These are phyloP conservation scores for Ormyrus pomaceus DNA, from an alignment of 2,888 invertebrate genomes.

Conservation along the genomic window DNA sequence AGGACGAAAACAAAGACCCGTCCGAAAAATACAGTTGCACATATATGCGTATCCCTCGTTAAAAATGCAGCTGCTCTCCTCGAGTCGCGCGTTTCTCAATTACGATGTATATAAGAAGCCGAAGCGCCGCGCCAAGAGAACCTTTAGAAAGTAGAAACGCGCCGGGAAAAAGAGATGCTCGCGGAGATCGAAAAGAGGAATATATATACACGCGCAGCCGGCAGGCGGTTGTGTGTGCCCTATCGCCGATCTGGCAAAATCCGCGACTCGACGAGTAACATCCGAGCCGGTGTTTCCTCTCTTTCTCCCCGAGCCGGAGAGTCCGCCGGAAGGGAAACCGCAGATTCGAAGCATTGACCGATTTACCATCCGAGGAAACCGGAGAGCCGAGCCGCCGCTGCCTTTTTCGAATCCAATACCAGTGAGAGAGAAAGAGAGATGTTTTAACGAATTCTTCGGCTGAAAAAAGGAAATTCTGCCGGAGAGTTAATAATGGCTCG, in stretches of 20 bases:
- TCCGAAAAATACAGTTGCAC: too few species aligned
- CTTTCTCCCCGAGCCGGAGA: conserved; percentile 13
- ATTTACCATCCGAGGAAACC: conserved; percentile 57
- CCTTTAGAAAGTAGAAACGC: conserved; percentile 38
- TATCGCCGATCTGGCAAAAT: conserved; percentile 13
- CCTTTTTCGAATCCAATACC: not conserved
- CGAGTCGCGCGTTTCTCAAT: too few species aligned
- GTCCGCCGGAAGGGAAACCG: conserved; percentile 59
- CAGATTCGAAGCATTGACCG: conserved; percentile 54
- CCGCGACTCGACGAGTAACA: conserved; percentile 16
- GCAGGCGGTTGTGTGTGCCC: not conserved
- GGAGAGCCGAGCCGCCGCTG: conserved; percentile 28
- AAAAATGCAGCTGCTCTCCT: too few species aligned
- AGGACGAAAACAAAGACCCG: not conserved
- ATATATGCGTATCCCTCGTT: too few species aligned
- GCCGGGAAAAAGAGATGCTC: conserved; percentile 11
- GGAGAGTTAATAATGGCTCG: too few species aligned
- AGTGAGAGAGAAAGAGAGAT: too few species aligned
- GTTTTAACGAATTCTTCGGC: too few species aligned
- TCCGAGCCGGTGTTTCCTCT: conserved; percentile 45
- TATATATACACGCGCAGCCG: too few species aligned
- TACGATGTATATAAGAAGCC: too few species aligned
- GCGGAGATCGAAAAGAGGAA: conserved; percentile 29
- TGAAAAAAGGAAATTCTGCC: too few species aligned
- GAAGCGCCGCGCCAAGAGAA: too few species aligned